Base-by-base conservation (phyloP, 2,113 vertebrate species). In the Macquaria ambigua region DNA sequence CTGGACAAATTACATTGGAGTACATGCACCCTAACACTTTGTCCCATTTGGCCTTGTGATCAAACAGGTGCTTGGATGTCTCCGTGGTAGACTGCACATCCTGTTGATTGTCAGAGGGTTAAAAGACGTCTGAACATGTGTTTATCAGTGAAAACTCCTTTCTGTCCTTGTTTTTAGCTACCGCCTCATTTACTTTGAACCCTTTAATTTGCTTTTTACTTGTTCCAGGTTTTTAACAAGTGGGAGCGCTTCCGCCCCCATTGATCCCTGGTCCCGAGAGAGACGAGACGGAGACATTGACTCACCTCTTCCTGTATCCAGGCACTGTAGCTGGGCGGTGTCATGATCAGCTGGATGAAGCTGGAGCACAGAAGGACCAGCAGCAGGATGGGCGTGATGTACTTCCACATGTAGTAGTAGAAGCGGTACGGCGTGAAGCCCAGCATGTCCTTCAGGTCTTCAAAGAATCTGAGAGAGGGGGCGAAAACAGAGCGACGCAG, bases 371-470 rank as follows among this genome's bases (percentile, higher is more conserved):
- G 93, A 81, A 99, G 95, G 25, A 95, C 93, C 46, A 97, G 69
- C 59, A 99, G 92, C 74, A 99, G 95, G 79, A 97, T 84, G 72
- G 98, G 98, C 34, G 98, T 98, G 87, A 99, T 84, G 72, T 97
- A 99, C 94, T 99, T 99, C 98, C 98, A 99, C 96, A 97, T 98
- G 91, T 99, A 99, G 89, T 99, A 99, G 90, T 99, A 99, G 91
- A 97, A 99, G 31, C 91, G 96, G 89, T 93, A 97, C 46, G 98
- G 98, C 55, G 94, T 94, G 91, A 99, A 99, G 25, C 98, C 98
- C 90, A 99, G 94, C 98, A 99, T 99, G 89, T 99, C 98, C 84
- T 97, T 97, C 77, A 99, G 92, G 90, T 99, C 98, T 85, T 99
- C 97, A 94, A 99, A 96, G 95, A 99, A 99, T 87, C 98, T 99